A percentile compares a stretch with the other conserved stretches of the same genome.
These are phyloP conservation scores for Leucoma salicis DNA, from an alignment of 2,888 invertebrate genomes.

Conservation along the genomic window DNA sequence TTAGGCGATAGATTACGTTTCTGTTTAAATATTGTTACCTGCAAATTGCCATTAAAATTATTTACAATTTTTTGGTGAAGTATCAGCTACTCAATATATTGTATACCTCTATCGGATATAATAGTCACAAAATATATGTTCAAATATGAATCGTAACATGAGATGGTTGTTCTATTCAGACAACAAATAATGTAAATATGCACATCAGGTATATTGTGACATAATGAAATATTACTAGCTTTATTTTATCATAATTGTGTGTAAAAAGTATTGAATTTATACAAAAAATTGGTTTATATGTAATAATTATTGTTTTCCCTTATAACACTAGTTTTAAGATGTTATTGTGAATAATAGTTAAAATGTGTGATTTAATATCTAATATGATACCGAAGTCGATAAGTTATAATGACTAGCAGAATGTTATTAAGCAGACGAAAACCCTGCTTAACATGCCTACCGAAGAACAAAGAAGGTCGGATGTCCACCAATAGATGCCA, in stretches of 20 bases:
- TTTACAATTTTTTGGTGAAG: not conserved
- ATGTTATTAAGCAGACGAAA: no score
- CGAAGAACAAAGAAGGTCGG: no score
- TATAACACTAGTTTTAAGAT: slow-evolving; percentile 31
- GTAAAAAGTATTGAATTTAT: slow-evolving; percentile 67
- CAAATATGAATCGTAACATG: no score
- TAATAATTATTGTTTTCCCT: slow-evolving; percentile 23
- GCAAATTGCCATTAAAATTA: not conserved
- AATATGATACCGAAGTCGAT: no score
- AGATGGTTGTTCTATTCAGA: no score
- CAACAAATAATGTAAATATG: slow-evolving; percentile 32
- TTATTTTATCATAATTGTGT: slow-evolving; percentile 39
- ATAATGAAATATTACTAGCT: slow-evolving; percentile 17
- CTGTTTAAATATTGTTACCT: not conserved
- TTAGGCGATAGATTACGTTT: not conserved
- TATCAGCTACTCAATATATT: not conserved
- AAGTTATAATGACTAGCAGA: no score
- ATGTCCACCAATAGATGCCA: no score
- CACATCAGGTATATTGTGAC: slow-evolving; percentile 8
- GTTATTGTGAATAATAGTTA: slow-evolving; percentile 31
- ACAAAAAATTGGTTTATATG: slow-evolving; percentile 38
- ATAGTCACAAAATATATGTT: slow-evolving; percentile 8
- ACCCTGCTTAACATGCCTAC: no score
- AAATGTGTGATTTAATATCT: slow-evolving; percentile 51
- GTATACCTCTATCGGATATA: not conserved